Evolutionary conservation across 2,113 vertebrate genomes (phyloP).

Genomic region (Heterotis niloticus): DNA sequence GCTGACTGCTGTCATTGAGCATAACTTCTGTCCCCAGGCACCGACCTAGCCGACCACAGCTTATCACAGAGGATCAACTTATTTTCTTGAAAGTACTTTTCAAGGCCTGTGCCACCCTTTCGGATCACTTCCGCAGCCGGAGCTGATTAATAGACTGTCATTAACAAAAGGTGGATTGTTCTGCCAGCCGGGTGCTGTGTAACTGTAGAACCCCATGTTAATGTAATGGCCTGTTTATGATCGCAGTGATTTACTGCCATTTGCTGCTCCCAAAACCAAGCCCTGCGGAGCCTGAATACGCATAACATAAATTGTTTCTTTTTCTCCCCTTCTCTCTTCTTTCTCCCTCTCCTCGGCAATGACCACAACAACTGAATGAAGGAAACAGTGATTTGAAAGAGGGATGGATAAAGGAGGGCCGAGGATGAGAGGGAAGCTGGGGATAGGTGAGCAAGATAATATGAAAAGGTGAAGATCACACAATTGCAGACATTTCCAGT

Average conservation of each 20-base stretch:
- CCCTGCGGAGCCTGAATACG: constrained; percentile 58
- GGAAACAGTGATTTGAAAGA: background rate
- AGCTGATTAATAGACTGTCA: constrained; percentile 65
- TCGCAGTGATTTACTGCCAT: constrained; percentile 65
- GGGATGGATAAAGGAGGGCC: background rate
- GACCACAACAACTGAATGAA: background rate
- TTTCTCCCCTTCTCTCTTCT: constrained; percentile 27
- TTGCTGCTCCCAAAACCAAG: constrained; percentile 53
- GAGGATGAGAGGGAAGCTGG: background rate
- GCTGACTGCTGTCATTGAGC: constrained; percentile 56
- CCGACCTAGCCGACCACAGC: constrained; percentile 27
- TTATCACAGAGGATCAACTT: constrained; percentile 63
- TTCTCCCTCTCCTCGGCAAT: constrained; percentile 31
- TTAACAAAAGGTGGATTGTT: constrained; percentile 68
- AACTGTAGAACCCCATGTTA: constrained; percentile 54
- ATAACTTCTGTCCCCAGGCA: constrained; percentile 63
- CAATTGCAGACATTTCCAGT: background rate
- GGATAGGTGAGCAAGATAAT: background rate
- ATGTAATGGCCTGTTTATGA: constrained; percentile 65
- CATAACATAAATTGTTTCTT: constrained; percentile 51
- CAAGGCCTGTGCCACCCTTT: constrained; percentile 41
- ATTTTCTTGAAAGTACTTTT: constrained; percentile 63
- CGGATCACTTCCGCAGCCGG: constrained; percentile 56
- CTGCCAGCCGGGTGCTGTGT: constrained; percentile 50
- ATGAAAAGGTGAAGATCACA: background rate